These are phyloP conservation scores for Oryzias javanicus DNA, from an alignment of 2,113 vertebrate species.

Conservation along the genomic window DNA sequence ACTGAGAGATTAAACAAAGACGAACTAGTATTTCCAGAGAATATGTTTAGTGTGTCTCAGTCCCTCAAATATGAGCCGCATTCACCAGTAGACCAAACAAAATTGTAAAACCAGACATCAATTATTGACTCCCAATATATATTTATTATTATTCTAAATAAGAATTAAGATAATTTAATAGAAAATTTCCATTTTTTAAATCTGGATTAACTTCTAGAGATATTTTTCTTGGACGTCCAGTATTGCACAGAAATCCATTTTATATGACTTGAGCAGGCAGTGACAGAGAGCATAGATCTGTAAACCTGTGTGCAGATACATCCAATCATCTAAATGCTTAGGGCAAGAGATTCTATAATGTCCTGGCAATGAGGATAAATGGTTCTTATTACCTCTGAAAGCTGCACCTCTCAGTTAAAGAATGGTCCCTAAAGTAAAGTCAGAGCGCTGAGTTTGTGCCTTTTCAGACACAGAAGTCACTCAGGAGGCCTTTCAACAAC, in stretches of 20 bases:
- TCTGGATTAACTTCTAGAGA: too few relatives aligned
- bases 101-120: too few relatives aligned
- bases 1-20: too few relatives aligned
- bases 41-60: too few relatives aligned
- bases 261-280: slow-evolving; percentile 1
- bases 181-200: too few relatives aligned
- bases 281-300: slow-evolving; percentile 8
- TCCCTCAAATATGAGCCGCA: too few relatives aligned
- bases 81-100: too few relatives aligned
- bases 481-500: slow-evolving; percentile 5
- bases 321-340: slow-evolving; percentile 35
- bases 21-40: too few relatives aligned
- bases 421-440: slow-evolving; percentile 31
- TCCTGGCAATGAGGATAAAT: slow-evolving; percentile 46
- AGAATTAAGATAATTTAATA: too few relatives aligned
- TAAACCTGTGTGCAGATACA: slow-evolving; percentile 24
- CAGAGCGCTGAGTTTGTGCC: slow-evolving; percentile 3
- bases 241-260: background rate
- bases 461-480: slow-evolving; percentile 24
- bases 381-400: slow-evolving; percentile 29
- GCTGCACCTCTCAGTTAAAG: slow-evolving; percentile 30
- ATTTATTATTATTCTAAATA: too few relatives aligned
- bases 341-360: slow-evolving; percentile 33
- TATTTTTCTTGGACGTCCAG: too few relatives aligned
- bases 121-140: too few relatives aligned